A percentile compares a stretch with the other conserved stretches of the same genome.
phyloP scores from a whole-genome alignment of 1,140 invertebrate species.

The Arion vulgaris region DNA sequence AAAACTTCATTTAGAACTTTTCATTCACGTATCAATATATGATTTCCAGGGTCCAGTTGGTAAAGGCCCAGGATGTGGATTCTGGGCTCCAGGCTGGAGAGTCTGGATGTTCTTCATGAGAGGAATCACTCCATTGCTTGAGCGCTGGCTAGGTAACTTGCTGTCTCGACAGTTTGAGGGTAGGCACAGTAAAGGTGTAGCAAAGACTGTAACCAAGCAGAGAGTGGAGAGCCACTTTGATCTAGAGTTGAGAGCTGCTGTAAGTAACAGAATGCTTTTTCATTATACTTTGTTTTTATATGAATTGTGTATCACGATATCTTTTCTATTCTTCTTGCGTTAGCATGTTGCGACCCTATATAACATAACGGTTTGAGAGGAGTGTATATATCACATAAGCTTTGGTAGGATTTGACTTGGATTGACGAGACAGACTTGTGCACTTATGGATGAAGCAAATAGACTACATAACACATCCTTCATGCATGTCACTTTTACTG shows the following conservation, averaged over 20 bases:
- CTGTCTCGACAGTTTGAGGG: constrained; percentile 99
- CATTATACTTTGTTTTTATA: not conserved
- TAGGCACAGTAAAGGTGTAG: constrained; percentile 97
- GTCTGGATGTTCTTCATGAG: constrained; percentile 99
- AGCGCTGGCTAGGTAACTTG: constrained; percentile 98
- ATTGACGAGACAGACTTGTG: too few relatives aligned
- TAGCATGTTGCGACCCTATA: too few relatives aligned
- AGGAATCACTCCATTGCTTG: constrained; percentile 97
- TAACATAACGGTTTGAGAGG: too few relatives aligned
- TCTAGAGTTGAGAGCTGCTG: constrained; percentile 95
- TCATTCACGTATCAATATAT: not conserved
- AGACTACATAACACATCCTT: too few relatives aligned
- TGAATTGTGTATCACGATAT: too few relatives aligned
- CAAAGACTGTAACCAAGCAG: constrained; percentile 99
- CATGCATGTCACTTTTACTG: too few relatives aligned
- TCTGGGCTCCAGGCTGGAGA: constrained; percentile 99
- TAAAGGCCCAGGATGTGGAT: constrained; percentile 98
- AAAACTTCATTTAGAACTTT: too few relatives aligned
- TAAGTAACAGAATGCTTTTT: constrained; percentile 69
- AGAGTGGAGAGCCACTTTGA: constrained; percentile 99
- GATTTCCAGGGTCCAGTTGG: constrained; percentile 89
- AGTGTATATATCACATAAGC: too few relatives aligned
- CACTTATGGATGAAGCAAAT: too few relatives aligned
- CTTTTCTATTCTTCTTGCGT: too few relatives aligned
- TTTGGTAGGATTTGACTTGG: too few relatives aligned